phyloP scores from a whole-genome alignment of 1,140 invertebrate genomes.

The Pomacea maculata region DNA sequence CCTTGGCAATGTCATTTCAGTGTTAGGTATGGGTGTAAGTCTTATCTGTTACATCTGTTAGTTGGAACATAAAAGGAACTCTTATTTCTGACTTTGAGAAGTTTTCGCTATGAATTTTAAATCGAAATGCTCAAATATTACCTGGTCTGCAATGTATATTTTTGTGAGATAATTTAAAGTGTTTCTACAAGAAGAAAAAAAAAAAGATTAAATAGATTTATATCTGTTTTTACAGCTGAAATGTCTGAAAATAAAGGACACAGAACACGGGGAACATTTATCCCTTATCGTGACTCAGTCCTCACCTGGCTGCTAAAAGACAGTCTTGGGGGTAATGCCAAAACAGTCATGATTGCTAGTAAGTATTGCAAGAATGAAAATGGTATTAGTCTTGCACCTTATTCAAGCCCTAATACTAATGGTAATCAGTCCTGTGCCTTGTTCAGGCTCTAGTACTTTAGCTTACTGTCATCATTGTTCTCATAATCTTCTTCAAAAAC shows the following conservation, averaged over 20 bases:
- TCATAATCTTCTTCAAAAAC: too few species aligned
- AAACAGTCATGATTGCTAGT: slow-evolving; percentile 90
- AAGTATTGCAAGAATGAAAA: slow-evolving; percentile 48
- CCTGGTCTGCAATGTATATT: too few species aligned
- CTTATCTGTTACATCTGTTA: too few species aligned
- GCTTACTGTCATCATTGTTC: too few species aligned
- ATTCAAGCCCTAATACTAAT: too few species aligned
- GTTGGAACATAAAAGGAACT: too few species aligned
- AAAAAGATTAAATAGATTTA: not conserved
- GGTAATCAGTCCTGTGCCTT: too few species aligned
- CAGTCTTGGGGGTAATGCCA: slow-evolving; percentile 91
- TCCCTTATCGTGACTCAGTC: slow-evolving; percentile 90
- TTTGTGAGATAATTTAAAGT: too few species aligned
- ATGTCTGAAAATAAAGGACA: slow-evolving; percentile 46
- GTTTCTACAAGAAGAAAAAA: too few species aligned
- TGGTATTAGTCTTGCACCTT: too few species aligned
- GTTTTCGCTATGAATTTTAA: not conserved
- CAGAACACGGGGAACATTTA: slow-evolving; percentile 69
- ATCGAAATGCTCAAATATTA: not conserved
- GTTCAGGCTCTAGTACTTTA: too few species aligned
- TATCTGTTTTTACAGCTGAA: slow-evolving; percentile 47
- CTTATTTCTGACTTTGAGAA: too few species aligned
- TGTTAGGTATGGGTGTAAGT: slow-evolving; percentile 70
- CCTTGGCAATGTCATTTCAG: slow-evolving; percentile 82
- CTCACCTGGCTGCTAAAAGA: slow-evolving; percentile 91